Base-by-base conservation (phyloP, 35 echinoderm and acorn worm species). In the Anneissia japonica region DNA sequence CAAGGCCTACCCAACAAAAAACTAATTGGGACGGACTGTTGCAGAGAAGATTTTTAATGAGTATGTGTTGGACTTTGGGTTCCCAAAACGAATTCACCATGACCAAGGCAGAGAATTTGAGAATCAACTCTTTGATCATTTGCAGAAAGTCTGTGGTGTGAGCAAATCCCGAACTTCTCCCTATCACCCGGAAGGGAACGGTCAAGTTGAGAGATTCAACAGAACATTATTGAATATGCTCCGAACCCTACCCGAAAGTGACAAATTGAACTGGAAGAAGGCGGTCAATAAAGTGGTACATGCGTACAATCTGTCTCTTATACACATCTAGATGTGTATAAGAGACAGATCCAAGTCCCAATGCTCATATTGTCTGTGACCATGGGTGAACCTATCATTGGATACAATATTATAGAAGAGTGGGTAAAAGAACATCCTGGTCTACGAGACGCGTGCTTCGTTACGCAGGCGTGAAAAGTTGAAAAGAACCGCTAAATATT, bases 281-380 rank as follows among this genome's bases (percentile, higher is more conserved):
- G 33, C 35, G 77, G 21, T 90, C 17, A 77, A 76, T 14, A 85
- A 79, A 32, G 19, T 90, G 0, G 88, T 90, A 2, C 82, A 85
- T 77, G 82, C 82, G 0, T 90, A 90, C 10, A 90, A 90, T 36
- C n/a, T n/a, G n/a, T n/a, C n/a, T n/a, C n/a, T n/a, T n/a, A n/a
- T n/a, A n/a, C n/a, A n/a, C n/a, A n/a, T n/a, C n/a, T n/a, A n/a
- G n/a, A n/a, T n/a, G n/a, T n/a, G n/a, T n/a, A n/a, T n/a, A n/a
- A n/a, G n/a, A n/a, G n/a, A n/a, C n/a, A n/a, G n/a, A n/a, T n/a
- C n/a, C n/a, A n/a, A n/a, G n/a, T n/a, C n/a, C n/a, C n/a, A n/a
- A n/a, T n/a, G n/a, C n/a, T n/a, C n/a, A n/a, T n/a, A n/a, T n/a
- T n/a, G n/a, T n/a, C n/a, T n/a, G n/a, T n/a, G n/a, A n/a, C n/a